Percentiles rank a stretch among this genome's conserved stretches.
Evolutionary conservation across 2,797 vertebrate genomes (phyloP).

Genomic region (Liasis olivaceus): DNA sequence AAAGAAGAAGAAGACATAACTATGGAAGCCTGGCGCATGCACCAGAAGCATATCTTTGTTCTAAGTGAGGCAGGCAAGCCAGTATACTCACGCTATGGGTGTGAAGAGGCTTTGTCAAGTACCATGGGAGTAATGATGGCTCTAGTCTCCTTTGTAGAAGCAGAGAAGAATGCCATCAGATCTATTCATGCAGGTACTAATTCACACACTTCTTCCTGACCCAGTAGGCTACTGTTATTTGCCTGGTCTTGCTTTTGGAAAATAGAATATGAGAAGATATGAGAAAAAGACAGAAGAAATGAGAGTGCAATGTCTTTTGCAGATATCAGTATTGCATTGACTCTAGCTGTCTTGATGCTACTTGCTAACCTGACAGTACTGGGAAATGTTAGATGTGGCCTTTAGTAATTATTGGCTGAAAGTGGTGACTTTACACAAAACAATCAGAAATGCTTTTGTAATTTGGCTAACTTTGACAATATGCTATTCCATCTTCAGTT

Average conservation of each 20-base stretch:
- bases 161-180: constrained; percentile 90
- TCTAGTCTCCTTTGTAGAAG: constrained; percentile 93
- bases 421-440: background rate
- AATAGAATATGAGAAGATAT: background rate
- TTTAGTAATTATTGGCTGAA: background rate
- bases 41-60: constrained; percentile 94
- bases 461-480: background rate
- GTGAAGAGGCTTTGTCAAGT: constrained; percentile 95
- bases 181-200: constrained; percentile 92
- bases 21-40: constrained; percentile 87
- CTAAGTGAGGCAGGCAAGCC: constrained; percentile 97
- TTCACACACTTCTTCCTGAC: background rate
- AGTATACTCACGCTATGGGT: constrained; percentile 94
- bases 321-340: background rate
- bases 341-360: background rate
- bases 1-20: constrained; percentile 86
- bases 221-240: background rate
- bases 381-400: background rate
- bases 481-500: background rate
- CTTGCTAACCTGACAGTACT: background rate
- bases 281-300: background rate
- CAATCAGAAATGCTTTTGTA: background rate
- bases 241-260: background rate
- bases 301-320: background rate
- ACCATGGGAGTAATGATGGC: constrained; percentile 98